These are phyloP conservation scores for Steinernema feltiae DNA, from an alignment of 1,140 invertebrate species.

Conservation along the genomic window DNA sequence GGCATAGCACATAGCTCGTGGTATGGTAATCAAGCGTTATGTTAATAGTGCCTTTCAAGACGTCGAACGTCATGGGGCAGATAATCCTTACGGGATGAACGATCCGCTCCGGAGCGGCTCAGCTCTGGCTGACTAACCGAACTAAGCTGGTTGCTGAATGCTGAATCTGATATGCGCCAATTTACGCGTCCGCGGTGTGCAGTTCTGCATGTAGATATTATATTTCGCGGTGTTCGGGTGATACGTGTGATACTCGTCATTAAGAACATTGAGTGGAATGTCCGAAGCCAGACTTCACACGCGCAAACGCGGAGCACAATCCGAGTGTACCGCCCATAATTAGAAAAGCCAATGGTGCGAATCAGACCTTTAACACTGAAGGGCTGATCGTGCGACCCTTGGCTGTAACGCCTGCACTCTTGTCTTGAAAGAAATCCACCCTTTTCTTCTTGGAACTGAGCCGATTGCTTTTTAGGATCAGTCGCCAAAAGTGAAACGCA, in stretches of 20 bases:
- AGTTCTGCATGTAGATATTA: background rate
- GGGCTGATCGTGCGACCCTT: background rate
- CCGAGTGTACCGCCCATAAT: background rate
- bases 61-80: too few relatives aligned
- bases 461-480: too few relatives aligned
- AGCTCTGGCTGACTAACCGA: background rate
- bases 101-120: background rate
- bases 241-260: background rate
- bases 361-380: background rate
- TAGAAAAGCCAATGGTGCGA: background rate
- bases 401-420: background rate
- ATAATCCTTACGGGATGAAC: background rate
- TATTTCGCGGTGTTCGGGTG: background rate
- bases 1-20: too few relatives aligned
- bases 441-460: too few relatives aligned
- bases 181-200: background rate
- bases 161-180: background rate
- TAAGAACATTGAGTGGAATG: background rate
- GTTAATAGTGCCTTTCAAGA: too few relatives aligned
- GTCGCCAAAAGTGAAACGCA: too few relatives aligned
- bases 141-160: background rate
- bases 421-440: background rate
- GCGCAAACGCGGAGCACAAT: background rate
- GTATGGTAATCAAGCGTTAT: too few relatives aligned
- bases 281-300: background rate